Conservation (phyloP, 1,140 invertebrate genomes). For the Stenopsyche tienmushanensis region DNA sequence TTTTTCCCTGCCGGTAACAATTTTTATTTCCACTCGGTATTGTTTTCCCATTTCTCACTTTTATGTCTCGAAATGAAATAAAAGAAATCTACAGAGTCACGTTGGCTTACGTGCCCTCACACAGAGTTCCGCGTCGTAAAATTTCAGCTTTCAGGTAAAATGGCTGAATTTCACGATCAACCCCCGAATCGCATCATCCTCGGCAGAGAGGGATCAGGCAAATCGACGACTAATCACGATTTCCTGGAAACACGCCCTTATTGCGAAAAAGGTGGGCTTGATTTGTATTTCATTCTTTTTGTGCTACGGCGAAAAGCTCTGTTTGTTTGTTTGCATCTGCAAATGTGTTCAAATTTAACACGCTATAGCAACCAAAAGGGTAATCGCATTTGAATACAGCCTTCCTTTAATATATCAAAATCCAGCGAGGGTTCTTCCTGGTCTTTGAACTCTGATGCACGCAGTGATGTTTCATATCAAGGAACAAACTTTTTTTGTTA, state of each 20-base stretch:
- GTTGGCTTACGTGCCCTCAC: constrained; percentile 23
- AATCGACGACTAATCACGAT: constrained; percentile 26
- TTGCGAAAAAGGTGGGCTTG: background rate
- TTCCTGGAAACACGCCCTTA: background rate
- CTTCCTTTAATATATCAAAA: no score
- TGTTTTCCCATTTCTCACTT: constrained; percentile 42
- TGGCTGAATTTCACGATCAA: constrained; percentile 27
- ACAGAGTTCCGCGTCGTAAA: constrained; percentile 24
- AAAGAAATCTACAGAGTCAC: constrained; percentile 39
- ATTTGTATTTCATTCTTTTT: no score
- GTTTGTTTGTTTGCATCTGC: no score
- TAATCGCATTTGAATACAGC: no score
- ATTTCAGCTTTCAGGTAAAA: constrained; percentile 30
- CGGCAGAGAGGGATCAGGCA: constrained; percentile 14
- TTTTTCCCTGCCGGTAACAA: constrained; percentile 19
- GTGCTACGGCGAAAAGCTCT: no score
- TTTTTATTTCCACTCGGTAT: constrained; percentile 39
- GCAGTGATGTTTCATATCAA: no score
- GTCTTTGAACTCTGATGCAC: no score
- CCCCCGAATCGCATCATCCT: constrained; percentile 16
- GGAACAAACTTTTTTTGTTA: no score
- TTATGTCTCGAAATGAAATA: constrained; percentile 40
- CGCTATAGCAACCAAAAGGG: no score
- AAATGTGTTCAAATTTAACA: no score
- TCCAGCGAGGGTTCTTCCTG: no score